These are phyloP conservation scores for Epinotia brunnichana DNA, from an alignment of 2,888 invertebrate genomes.

Conservation along the genomic window DNA sequence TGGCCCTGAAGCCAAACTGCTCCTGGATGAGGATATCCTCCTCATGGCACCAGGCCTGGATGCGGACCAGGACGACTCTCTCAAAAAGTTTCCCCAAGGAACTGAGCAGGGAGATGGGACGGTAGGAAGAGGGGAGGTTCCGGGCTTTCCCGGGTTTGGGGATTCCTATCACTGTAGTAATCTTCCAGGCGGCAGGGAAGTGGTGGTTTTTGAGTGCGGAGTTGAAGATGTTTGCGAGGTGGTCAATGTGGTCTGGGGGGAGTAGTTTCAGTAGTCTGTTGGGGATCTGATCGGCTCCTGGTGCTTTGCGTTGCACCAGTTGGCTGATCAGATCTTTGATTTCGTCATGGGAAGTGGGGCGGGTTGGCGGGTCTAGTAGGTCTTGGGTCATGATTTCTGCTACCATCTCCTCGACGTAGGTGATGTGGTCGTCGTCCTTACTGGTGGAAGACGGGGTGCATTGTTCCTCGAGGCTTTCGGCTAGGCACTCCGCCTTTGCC, in stretches of 20 bases:
- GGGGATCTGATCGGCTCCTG: background rate
- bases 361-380: background rate
- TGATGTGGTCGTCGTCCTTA: background rate
- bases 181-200: background rate
- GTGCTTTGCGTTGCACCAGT: background rate
- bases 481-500: slow-evolving; percentile 2
- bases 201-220: background rate
- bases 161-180: background rate
- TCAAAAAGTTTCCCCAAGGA: slow-evolving; percentile 26
- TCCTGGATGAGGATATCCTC: background rate
- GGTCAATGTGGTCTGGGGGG: fast-evolving
- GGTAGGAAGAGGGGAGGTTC: background rate
- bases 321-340: fast-evolving
- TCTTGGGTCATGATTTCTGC: background rate
- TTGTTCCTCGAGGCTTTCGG: background rate
- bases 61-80: background rate
- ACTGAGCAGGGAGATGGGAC: slow-evolving; percentile 1
- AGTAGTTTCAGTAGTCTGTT: background rate
- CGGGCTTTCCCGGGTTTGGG: slow-evolving; percentile 11
- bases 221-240: background rate
- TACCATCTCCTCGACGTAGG: fast-evolving
- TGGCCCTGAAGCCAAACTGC: slow-evolving; percentile 18
- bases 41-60: background rate
- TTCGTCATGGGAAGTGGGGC: fast-evolving
- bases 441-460: background rate